Evolutionary conservation across 1,140 invertebrate genomes (phyloP), one percentile per base, ranked within the genome.

Genomic region (Metaphire vulgaris): DNA sequence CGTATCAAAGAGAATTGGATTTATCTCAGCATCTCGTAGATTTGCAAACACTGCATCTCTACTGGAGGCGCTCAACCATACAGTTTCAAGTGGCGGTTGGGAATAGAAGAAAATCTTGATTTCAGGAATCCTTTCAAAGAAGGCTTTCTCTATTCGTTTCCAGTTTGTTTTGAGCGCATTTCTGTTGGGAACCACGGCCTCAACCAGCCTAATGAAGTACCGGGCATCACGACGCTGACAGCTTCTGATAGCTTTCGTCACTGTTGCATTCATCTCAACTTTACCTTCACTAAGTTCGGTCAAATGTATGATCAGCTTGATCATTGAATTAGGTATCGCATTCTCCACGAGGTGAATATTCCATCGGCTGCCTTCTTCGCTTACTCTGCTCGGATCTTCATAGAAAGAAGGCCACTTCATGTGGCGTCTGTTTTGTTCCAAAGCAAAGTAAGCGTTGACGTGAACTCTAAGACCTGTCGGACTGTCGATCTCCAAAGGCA

Each of bases 391-490:
- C 2, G 12, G n/a, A 14, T 69, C 72, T 41, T 77, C 64, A 64
- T 77, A 66, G 12, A 67, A 34, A 31, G 72, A 67, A 21, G 71
- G 33, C 72, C 73, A 75, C 41, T 77, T 77, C 1, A 77, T n/a
- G 26, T 77, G 76, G 32, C 69, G 29, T 30, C 76, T 34, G 33
- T 77, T 77, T 32, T 74, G 73, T 6, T 70, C 68, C 29, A 77
- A 16, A 1, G 76, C 72, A 67, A 77, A 77, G 66, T 65, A 77
- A 21, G 56, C 76, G 26, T 75, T 74, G 66, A 77, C 56, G 28
- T 77, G 76, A 56, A 77, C 64, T 33, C 56, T 33, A 6, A 77
- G 71, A 1, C 76, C 72, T 1, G 74, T 77, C 6, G 31, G 32
- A 67, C 72, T 77, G 26, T 74, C 33, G 67, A 66, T 12, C 75